Conservation (phyloP, 2,797 vertebrate genomes). For the Margarornis squamiger region DNA sequence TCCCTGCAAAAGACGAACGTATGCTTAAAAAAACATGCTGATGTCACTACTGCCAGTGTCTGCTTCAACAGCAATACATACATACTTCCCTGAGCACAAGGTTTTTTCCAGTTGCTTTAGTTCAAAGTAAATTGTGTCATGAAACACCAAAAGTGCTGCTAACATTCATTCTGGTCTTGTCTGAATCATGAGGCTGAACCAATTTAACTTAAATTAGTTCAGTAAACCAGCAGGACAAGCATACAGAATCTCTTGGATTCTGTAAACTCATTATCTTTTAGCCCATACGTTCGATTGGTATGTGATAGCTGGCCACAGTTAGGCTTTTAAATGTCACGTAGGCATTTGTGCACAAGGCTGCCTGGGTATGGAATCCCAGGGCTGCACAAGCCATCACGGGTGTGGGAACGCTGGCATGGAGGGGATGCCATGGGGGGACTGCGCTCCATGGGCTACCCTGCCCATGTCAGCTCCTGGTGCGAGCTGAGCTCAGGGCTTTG, state of each 20-base stretch:
- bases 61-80: conserved; percentile 9
- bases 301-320: not conserved
- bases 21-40: conserved; percentile 68
- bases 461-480: accelerated
- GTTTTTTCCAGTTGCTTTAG: conserved; percentile 56
- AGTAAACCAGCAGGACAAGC: not conserved
- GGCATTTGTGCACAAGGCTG: not conserved
- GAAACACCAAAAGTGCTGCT: conserved; percentile 42
- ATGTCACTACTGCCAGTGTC: conserved; percentile 64
- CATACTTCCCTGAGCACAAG: conserved; percentile 4
- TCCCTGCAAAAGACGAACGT: conserved; percentile 61
- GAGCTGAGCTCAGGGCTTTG: not conserved
- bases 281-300: accelerated
- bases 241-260: not conserved
- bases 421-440: accelerated
- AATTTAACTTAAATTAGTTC: not conserved
- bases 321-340: accelerated
- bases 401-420: accelerated
- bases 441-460: not conserved
- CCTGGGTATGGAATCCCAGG: not conserved
- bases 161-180: not conserved
- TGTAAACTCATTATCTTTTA: not conserved
- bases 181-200: not conserved
- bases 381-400: accelerated
- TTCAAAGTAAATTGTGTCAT: conserved; percentile 38